Percentiles rank a stretch among this genome's conserved stretches.
phyloP scores from a whole-genome alignment of 2,797 vertebrate species.

The Siniperca scherzeri region DNA sequence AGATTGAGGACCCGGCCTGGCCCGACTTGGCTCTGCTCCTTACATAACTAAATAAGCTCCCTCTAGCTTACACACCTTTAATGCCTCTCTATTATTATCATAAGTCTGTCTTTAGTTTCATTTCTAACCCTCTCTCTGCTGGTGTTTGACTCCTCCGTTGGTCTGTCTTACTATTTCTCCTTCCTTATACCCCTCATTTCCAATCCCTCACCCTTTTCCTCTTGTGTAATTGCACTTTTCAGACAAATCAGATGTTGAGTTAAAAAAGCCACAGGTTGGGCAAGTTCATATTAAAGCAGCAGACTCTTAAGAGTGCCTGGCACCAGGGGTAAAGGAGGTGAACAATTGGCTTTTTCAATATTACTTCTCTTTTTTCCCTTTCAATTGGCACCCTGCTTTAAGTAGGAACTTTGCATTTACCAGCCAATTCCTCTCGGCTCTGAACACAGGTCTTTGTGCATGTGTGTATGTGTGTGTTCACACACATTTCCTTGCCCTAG shows the following conservation, averaged over 20 bases:
- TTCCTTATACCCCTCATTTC: constrained; percentile 15
- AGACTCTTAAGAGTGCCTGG: constrained; percentile 43
- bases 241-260: constrained; percentile 46
- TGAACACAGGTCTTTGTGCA: constrained; percentile 60
- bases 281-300: constrained; percentile 58
- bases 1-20: constrained; percentile 61
- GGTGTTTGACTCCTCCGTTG: constrained; percentile 2
- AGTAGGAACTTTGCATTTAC: constrained; percentile 71
- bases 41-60: constrained; percentile 79
- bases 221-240: constrained; percentile 41
- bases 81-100: constrained; percentile 58
- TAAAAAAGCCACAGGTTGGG: constrained; percentile 48
- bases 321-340: constrained; percentile 43
- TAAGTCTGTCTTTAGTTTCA: constrained; percentile 46
- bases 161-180: constrained; percentile 17
- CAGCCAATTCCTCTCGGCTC: constrained; percentile 65
- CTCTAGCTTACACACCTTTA: constrained; percentile 56
- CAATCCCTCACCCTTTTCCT: constrained; percentile 30
- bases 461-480: constrained; percentile 22
- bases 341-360: constrained; percentile 72
- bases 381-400: constrained; percentile 62
- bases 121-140: constrained; percentile 17
- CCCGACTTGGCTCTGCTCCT: constrained; percentile 61
- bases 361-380: constrained; percentile 33
- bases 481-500: constrained; percentile 36